Evolutionary conservation across 1,140 invertebrate genomes (phyloP).

Genomic region (Achatina immaculata): DNA sequence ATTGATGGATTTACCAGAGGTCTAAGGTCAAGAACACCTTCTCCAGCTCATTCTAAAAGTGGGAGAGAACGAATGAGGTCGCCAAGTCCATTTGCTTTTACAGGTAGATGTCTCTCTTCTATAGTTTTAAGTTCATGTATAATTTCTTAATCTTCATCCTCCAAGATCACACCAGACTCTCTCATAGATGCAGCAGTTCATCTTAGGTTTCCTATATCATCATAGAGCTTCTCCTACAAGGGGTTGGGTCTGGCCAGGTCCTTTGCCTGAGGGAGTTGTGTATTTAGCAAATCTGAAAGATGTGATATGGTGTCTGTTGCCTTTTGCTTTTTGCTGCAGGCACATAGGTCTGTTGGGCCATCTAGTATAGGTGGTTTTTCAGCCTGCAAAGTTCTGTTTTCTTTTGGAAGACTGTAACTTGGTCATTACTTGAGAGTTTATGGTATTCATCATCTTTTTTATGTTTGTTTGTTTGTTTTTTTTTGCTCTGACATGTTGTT

Average conservation of each 20-base stretch:
- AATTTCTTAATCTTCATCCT: background rate
- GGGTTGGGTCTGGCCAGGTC: background rate
- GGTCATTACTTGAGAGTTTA: too few species aligned
- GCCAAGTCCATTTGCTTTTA: constrained; percentile 39
- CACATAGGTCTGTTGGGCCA: too few species aligned
- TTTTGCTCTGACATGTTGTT: too few species aligned
- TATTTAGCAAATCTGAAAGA: too few species aligned
- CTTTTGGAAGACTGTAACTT: too few species aligned
- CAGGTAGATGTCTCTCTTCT: constrained; percentile 12
- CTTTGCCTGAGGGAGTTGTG: background rate
- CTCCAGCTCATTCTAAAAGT: constrained; percentile 46
- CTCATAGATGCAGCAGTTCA: background rate
- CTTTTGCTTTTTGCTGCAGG: too few species aligned
- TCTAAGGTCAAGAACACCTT: constrained; percentile 54
- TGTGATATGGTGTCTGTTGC: too few species aligned
- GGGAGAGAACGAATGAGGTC: constrained; percentile 38
- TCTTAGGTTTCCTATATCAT: constrained; percentile 35
- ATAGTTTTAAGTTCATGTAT: background rate
- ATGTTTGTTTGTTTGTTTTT: too few species aligned
- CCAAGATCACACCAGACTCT: too few species aligned
- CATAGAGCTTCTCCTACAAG: constrained; percentile 10
- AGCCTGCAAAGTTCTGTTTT: too few species aligned
- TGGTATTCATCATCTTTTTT: too few species aligned
- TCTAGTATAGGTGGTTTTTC: too few species aligned
- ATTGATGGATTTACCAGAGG: constrained; percentile 1